A percentile compares a stretch with the other conserved stretches of the same genome.
phyloP scores from a whole-genome alignment of 2,113 vertebrate species.

The Cacatua alba region DNA sequence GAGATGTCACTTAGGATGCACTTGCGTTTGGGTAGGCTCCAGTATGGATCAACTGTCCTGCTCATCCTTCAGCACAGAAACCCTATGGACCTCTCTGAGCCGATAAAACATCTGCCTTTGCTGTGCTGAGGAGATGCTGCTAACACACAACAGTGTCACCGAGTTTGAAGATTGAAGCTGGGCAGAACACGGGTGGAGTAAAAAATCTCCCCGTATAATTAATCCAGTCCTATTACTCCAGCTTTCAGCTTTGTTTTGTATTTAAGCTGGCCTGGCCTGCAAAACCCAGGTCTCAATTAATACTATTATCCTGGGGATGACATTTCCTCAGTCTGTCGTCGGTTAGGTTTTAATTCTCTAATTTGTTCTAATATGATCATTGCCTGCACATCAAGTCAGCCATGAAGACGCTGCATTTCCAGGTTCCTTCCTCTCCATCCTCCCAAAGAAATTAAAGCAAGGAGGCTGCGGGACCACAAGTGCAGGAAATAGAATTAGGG shows the following conservation, averaged over 20 bases:
- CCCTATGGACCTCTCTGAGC: neutral
- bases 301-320: constrained; percentile 80
- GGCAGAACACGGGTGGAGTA: neutral
- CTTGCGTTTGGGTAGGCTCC: neutral
- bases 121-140: rapidly evolving
- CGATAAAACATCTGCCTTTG: neutral
- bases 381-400: constrained; percentile 83
- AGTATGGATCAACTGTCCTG: neutral
- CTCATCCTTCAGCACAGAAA: neutral
- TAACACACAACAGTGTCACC: neutral
- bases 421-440: constrained; percentile 84
- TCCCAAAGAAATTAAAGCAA: constrained; percentile 84
- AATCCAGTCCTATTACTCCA: constrained; percentile 44
- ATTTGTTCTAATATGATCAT: constrained; percentile 84
- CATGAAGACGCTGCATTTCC: constrained; percentile 80
- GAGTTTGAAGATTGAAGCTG: neutral
- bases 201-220: constrained; percentile 10
- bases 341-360: constrained; percentile 84
- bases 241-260: neutral
- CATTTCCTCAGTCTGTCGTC: constrained; percentile 82
- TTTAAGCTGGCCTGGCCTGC: constrained; percentile 57
- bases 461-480: constrained; percentile 78
- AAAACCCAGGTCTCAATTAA: constrained; percentile 80
- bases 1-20: neutral
- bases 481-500: constrained; percentile 89